These are phyloP conservation scores for Hemicentrotus pulcherrimus DNA, from an alignment of 35 echinoderm and acorn worm genomes.

Conservation along the genomic window DNA sequence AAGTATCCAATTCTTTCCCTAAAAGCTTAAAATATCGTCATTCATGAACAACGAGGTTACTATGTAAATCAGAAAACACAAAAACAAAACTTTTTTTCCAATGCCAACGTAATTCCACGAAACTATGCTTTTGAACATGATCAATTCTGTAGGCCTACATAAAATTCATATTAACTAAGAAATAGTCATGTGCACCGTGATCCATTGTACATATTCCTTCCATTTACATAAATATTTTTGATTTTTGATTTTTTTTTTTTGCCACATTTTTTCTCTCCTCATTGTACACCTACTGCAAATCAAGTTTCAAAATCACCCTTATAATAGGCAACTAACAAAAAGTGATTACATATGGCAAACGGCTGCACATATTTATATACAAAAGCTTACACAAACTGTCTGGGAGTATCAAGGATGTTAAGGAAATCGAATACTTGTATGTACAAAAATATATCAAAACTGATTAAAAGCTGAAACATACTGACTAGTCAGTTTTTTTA, in stretches of 20 bases:
- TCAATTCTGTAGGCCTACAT: neutral
- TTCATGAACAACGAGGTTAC: neutral
- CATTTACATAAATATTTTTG: neutral
- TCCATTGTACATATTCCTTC: neutral
- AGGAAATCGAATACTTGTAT: neutral
- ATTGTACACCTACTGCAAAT: neutral
- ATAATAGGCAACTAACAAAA: neutral
- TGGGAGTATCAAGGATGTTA: neutral
- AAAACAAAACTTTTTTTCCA: neutral
- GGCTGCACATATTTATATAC: neutral
- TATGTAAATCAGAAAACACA: neutral
- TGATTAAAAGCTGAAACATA: neutral
- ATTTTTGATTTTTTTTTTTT: neutral
- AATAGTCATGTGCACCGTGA: neutral
- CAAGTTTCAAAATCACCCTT: neutral
- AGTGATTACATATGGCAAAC: neutral
- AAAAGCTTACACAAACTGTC: neutral
- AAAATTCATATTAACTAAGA: neutral
- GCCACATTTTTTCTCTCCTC: neutral
- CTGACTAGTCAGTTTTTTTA: neutral
- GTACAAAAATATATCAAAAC: neutral
- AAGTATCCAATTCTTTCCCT: neutral
- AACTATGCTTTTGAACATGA: neutral
- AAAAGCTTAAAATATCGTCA: neutral
- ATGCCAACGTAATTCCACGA: neutral